Evolutionary conservation across 2,888 invertebrate species (phyloP).

Genomic region (Pimpla rufipes): DNA sequence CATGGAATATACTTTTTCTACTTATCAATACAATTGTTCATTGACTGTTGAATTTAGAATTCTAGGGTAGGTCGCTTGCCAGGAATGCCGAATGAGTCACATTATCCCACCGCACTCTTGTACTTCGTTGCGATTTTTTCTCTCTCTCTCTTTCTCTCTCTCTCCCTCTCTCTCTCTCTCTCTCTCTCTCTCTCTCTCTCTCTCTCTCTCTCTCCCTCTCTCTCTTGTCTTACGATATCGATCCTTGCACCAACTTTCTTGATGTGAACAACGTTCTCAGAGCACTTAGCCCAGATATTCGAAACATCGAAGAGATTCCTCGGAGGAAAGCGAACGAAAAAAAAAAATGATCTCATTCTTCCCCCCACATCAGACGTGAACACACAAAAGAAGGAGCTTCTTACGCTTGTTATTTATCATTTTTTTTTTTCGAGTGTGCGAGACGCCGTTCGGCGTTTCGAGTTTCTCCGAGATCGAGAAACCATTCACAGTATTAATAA

Average conservation of each 20-base stretch:
- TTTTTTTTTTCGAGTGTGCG: slow-evolving; percentile 59
- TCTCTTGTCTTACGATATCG: slow-evolving; percentile 52
- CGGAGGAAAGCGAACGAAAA: neutral
- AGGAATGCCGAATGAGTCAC: slow-evolving; percentile 82
- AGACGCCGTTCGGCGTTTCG: neutral
- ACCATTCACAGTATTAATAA: slow-evolving; percentile 10
- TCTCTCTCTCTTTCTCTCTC: slow-evolving; percentile 63
- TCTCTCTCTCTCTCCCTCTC: too few species aligned
- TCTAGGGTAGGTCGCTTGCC: slow-evolving; percentile 78
- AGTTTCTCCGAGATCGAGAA: slow-evolving; percentile 9
- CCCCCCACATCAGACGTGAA: neutral
- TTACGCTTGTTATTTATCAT: slow-evolving; percentile 66
- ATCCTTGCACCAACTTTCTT: slow-evolving; percentile 60
- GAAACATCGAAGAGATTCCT: slow-evolving; percentile 35
- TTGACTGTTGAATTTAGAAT: slow-evolving; percentile 65
- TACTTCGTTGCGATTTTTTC: slow-evolving; percentile 67
- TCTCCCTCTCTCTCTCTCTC: too few species aligned
- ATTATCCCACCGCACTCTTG: slow-evolving; percentile 79
- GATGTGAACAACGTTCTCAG: slow-evolving; percentile 34
- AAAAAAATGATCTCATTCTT: slow-evolving; percentile 1
- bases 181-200: too few species aligned
- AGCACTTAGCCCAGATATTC: slow-evolving; percentile 37
- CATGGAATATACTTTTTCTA: slow-evolving; percentile 59
- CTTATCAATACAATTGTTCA: slow-evolving; percentile 48
- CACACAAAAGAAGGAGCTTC: neutral